Percentiles rank a stretch among this genome's conserved stretches.
phyloP scores from a whole-genome alignment of 2,113 vertebrate genomes.

The Mesitornis unicolor region DNA sequence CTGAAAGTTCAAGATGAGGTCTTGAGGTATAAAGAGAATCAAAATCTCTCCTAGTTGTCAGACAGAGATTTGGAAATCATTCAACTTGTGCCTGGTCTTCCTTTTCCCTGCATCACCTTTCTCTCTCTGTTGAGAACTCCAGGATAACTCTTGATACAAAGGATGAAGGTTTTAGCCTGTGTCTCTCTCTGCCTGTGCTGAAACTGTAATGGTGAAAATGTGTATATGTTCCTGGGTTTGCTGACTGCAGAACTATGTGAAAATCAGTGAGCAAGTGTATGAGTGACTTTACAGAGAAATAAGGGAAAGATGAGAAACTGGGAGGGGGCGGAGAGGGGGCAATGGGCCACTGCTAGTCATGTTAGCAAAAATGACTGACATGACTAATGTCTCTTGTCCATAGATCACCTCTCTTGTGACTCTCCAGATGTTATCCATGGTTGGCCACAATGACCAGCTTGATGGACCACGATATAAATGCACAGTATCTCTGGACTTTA shows the following conservation, averaged over 20 bases:
- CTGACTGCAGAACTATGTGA: neutral
- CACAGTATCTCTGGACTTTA: constrained; percentile 92
- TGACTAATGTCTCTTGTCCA: neutral
- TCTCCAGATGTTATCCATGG: constrained; percentile 85
- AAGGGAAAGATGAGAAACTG: neutral
- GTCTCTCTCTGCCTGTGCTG: neutral
- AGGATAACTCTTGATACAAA: neutral
- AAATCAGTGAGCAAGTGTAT: neutral
- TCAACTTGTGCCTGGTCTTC: neutral
- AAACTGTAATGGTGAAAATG: neutral
- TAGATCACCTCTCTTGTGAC: constrained; percentile 96
- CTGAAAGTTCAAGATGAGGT: neutral
- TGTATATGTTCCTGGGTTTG: neutral
- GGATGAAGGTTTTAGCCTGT: neutral
- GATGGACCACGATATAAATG: constrained; percentile 95
- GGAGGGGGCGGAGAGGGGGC: no score
- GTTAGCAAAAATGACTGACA: neutral
- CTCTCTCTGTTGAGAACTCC: neutral
- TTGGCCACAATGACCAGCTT: constrained; percentile 92
- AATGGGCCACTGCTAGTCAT: neutral
- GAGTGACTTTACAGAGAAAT: neutral
- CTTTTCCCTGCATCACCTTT: neutral
- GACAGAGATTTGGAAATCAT: neutral
- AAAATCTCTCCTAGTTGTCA: neutral
- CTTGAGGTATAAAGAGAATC: neutral